Base-by-base conservation (phyloP, 1,140 invertebrate genomes). In the Ganaspis sp. region DNA sequence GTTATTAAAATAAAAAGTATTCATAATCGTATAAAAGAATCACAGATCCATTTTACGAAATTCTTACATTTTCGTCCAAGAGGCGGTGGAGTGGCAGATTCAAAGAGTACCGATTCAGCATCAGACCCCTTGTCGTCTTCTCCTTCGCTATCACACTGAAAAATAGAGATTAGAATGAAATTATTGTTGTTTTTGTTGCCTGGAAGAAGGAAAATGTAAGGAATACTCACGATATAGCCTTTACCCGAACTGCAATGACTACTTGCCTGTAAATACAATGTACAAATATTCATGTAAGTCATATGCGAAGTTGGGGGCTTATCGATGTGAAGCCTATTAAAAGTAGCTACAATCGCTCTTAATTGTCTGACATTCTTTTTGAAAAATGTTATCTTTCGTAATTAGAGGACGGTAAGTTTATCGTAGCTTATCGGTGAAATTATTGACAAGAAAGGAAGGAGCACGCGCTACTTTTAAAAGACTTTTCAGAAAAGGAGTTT, bases 131-230 rank as follows among this genome's bases (percentile, higher is more conserved):
- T 96, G 93, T 95, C 95, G 90, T 96, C 95, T 92, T 96, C 95
- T 92, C 95, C 95, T 94, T 95, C 95, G 94, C 95, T 96, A 96
- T 96, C 95, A 96, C 95, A 96, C 95, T 96, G 93, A 80, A 95
- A 95, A 86, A 12, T 11, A 64, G 4, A 11, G 19, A 54, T 64
- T 64, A 29, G 0, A 8, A 29, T 15, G 9, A 64, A 3, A 64
- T 34, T 15, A 34, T 15, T 34, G 8, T 29, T 15, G 2, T 34
- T 34, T 2, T 34, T 34, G 29, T 34, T 34, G 2, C 29, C 29
- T 34, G 29, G 29, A 81, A 53, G 53, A 78, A 49, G 12, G 9
- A 6, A 17, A 49, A 40, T 11, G 11, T 79, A 85, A 90, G 85
- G 85, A 70, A 92, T 93, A 95, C 95, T 96, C 93, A 96, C 95